Evolutionary conservation across 2,113 vertebrate species (phyloP).

Genomic region (Sinocyclocheilus maitianheensis): DNA sequence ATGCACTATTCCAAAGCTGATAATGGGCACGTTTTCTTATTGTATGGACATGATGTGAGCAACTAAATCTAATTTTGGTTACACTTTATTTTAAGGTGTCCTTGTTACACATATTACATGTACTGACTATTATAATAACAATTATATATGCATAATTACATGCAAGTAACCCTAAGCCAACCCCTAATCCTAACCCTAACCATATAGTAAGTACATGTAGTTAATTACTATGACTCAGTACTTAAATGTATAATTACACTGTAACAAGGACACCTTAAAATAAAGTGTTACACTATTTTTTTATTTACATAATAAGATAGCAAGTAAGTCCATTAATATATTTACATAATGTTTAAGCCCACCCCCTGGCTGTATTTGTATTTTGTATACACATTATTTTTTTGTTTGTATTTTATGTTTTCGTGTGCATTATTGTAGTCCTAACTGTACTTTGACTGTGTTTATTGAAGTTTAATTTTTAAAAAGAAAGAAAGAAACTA

Average conservation of each 20-base stretch:
- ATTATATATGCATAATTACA: too few species aligned
- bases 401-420: background rate
- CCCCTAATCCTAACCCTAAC: too few species aligned
- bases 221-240: too few species aligned
- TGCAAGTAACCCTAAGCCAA: too few species aligned
- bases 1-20: too few species aligned
- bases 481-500: too few species aligned
- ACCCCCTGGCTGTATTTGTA: background rate
- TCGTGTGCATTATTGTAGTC: background rate
- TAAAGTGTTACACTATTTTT: background rate
- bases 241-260: too few species aligned
- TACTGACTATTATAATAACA: too few species aligned
- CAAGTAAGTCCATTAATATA: background rate
- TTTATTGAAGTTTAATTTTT: background rate
- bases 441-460: background rate
- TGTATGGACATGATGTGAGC: background rate
- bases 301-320: background rate
- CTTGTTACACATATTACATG: too few species aligned
- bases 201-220: too few species aligned
- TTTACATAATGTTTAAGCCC: background rate
- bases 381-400: background rate
- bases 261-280: too few species aligned
- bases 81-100: too few species aligned
- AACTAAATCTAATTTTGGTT: background rate
- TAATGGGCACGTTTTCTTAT: background rate